phyloP scores from a whole-genome alignment of 2,888 invertebrate species.

The Scaptomyza caliginosa region DNA sequence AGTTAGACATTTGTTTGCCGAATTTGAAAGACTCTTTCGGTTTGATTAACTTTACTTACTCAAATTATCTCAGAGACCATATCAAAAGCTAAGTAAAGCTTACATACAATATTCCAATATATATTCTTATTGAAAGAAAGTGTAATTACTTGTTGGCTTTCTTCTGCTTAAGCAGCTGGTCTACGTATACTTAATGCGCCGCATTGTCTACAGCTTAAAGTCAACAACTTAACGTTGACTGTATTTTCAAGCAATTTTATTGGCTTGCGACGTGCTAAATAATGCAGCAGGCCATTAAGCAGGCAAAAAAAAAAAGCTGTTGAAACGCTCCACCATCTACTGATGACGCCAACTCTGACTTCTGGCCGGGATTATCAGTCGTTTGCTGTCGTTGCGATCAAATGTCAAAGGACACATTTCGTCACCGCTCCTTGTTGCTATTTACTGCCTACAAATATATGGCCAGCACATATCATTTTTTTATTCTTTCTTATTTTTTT shows the following conservation, averaged over 20 bases:
- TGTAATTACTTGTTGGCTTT: slow-evolving; percentile 56
- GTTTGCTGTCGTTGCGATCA: slow-evolving; percentile 48
- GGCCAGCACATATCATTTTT: slow-evolving; percentile 49
- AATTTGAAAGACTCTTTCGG: slow-evolving; percentile 32
- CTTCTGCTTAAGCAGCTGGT: neutral
- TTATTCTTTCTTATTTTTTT: slow-evolving; percentile 17
- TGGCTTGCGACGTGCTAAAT: slow-evolving; percentile 62
- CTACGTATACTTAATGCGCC: slow-evolving; percentile 51
- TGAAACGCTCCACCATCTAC: slow-evolving; percentile 15
- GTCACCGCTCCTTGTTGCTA: slow-evolving; percentile 68
- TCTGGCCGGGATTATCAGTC: slow-evolving; percentile 43
- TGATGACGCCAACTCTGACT: slow-evolving; percentile 1
- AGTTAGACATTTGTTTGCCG: slow-evolving; percentile 4
- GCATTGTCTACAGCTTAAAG: slow-evolving; percentile 66
- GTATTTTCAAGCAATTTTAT: slow-evolving; percentile 71
- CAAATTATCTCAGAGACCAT: neutral
- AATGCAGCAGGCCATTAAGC: slow-evolving; percentile 73
- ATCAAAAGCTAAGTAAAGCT: neutral
- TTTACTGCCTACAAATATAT: slow-evolving; percentile 70
- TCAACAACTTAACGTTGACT: slow-evolving; percentile 56
- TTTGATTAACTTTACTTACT: neutral
- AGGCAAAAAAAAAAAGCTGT: slow-evolving; percentile 45
- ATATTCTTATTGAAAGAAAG: neutral
- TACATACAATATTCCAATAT: slow-evolving; percentile 5
- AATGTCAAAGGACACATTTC: slow-evolving; percentile 80